Evolutionary conservation across 2,797 vertebrate species (phyloP), one percentile per base, ranked within the genome.

Genomic region (Hemitrygon akajei): DNA sequence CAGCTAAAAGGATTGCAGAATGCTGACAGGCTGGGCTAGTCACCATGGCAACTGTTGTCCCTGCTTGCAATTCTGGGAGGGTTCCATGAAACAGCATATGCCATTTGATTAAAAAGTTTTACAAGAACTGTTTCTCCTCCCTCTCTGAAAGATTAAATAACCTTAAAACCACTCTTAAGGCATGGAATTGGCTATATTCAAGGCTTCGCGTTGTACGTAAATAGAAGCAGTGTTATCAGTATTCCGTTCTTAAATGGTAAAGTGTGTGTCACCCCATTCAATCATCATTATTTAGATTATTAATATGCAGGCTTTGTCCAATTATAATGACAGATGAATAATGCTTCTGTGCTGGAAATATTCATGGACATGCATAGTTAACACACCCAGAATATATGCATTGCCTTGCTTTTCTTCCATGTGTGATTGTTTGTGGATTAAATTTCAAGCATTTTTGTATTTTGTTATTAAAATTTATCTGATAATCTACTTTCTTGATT

Each of bases 21-120:
- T 94, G 95, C 96, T 95, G 95, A 96, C 95, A 96, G 97, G 97
- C 97, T 96, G 95, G 97, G 97, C 97, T 96, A 97, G 97, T 98
- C 97, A 95, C 97, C 97, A 97, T 98, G 97, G 98, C 95, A 95
- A 98, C 96, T 95, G 95, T 96, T 97, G 95, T 95, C 96, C 96
- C 96, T 95, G 95, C 95, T 93, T 95, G 96, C 94, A 94, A 94
- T 94, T 95, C 95, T 96, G 96, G 95, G 95, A 96, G 95, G 95
- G 95, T 95, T 96, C 95, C 95, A 95, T 94, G 94, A 95, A 47
- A 47, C 47, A 47, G 47, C 47, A 47, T 47, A 96, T 94, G 96
- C 95, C 96, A 96, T 96, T 96, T 95, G 95, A 96, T 96, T 96
- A 94, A 60, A 0, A 94, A 30, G 30, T 94, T 95, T 95, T 94